These are phyloP conservation scores for Pterostichus madidus DNA, from an alignment of 2,888 invertebrate genomes.

Conservation along the genomic window DNA sequence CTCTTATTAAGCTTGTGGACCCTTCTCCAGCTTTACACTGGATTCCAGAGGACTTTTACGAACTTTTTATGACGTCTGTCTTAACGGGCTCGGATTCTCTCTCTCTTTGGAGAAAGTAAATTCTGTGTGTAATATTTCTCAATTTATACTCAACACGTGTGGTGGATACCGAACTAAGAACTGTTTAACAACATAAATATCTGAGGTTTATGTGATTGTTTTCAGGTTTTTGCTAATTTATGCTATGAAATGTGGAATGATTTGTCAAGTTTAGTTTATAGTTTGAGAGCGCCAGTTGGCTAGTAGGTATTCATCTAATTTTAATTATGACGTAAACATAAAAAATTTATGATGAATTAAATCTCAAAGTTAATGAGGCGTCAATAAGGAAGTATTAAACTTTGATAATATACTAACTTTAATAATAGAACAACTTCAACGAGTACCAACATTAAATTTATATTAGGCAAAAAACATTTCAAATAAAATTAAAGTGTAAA, in stretches of 20 bases:
- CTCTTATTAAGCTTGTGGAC: conserved; percentile 4
- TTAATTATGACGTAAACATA: conserved; percentile 22
- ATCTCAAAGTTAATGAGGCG: too few species aligned
- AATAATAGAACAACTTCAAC: too few species aligned
- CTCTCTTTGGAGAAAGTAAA: neutral
- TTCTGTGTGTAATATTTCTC: conserved; percentile 22
- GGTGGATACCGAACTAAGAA: neutral
- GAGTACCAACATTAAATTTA: too few species aligned
- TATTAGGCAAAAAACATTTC: too few species aligned
- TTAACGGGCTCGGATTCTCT: neutral
- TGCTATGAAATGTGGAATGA: neutral
- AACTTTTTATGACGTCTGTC: conserved; percentile 13
- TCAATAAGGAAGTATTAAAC: too few species aligned
- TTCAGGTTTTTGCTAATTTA: conserved; percentile 33
- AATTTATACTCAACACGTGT: neutral
- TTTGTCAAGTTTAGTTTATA: conserved; percentile 9
- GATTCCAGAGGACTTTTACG: conserved; percentile 9
- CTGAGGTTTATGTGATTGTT: conserved; percentile 24
- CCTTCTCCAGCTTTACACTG: neutral
- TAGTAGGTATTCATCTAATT: neutral
- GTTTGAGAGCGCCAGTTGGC: conserved; percentile 12
- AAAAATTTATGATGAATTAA: neutral
- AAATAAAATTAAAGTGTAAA: too few species aligned
- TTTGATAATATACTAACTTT: too few species aligned
- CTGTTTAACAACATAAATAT: conserved; percentile 3